phyloP scores from a whole-genome alignment of 1,140 invertebrate genomes.

The Thaumetopoea pityocampa region DNA sequence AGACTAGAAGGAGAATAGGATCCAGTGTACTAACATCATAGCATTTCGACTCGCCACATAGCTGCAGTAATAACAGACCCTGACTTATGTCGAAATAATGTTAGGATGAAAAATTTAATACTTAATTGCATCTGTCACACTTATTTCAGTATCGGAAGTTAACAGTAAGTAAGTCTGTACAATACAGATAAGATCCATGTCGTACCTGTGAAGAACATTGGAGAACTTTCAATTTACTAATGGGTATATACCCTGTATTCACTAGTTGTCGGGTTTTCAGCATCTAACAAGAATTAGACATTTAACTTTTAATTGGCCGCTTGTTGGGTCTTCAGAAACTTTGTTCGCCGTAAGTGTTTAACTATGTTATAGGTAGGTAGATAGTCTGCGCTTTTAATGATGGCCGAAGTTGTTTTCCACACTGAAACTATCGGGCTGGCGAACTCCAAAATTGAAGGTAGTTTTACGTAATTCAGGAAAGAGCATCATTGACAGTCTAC shows the following conservation, averaged over 20 bases:
- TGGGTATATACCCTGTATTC: no score
- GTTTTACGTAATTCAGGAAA: slow-evolving; percentile 8
- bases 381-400: slow-evolving; percentile 44
- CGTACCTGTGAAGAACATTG: slow-evolving; percentile 33
- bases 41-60: no score
- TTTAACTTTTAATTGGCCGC: slow-evolving; percentile 72
- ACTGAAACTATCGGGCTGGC: slow-evolving; percentile 9
- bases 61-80: no score
- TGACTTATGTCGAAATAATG: no score
- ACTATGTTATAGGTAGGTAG: slow-evolving; percentile 47
- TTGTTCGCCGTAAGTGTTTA: slow-evolving; percentile 55
- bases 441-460: slow-evolving; percentile 9
- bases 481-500: no score
- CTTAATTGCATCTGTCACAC: no score
- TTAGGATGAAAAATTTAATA: no score
- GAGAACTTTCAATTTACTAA: slow-evolving; percentile 47
- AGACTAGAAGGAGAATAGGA: no score
- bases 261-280: slow-evolving; percentile 56
- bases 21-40: no score
- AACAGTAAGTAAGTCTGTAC: no score
- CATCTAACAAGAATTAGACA: slow-evolving; percentile 67
- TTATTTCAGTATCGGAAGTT: no score
- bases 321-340: slow-evolving; percentile 62
- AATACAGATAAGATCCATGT: no score
- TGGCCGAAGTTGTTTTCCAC: slow-evolving; percentile 14